Evolutionary conservation across 2,113 vertebrate genomes (phyloP).

Genomic region (Daubentonia madagascariensis): DNA sequence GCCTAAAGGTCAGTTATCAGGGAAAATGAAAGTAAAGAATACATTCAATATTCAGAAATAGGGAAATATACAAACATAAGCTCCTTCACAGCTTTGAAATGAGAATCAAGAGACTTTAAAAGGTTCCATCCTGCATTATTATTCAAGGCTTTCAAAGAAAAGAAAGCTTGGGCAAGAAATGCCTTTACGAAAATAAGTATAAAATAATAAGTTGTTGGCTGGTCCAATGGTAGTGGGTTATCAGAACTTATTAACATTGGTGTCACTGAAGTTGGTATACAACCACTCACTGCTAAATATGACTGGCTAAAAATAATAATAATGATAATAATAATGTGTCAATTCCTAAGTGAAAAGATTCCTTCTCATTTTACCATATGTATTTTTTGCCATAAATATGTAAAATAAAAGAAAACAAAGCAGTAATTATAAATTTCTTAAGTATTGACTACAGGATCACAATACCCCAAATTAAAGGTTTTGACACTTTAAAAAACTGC

Average conservation of each 20-base stretch:
- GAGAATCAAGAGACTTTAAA: slow-evolving; percentile 19
- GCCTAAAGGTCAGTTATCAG: slow-evolving; percentile 60
- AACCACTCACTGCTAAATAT: too few species aligned
- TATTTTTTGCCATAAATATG: not conserved
- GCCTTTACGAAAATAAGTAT: slow-evolving; percentile 16
- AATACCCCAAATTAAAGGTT: not conserved
- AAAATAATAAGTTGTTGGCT: not conserved
- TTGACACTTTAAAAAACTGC: not conserved
- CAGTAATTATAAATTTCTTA: not conserved
- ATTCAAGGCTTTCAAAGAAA: slow-evolving; percentile 17
- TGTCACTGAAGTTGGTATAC: too few species aligned
- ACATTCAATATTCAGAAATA: slow-evolving; percentile 66
- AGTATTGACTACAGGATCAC: not conserved
- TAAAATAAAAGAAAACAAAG: not conserved
- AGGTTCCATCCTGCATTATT: not conserved
- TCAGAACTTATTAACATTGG: too few species aligned
- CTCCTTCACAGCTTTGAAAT: slow-evolving; percentile 10
- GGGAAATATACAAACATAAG: slow-evolving; percentile 66
- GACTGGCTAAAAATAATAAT: too few species aligned
- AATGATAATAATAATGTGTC: not conserved
- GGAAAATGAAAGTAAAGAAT: slow-evolving; percentile 60
- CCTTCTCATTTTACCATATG: not conserved
- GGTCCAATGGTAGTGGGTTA: too few species aligned
- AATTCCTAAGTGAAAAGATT: not conserved
- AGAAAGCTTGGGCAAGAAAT: not conserved